Conservation (phyloP, 2,797 vertebrate genomes). For the Taenioides sp. region DNA sequence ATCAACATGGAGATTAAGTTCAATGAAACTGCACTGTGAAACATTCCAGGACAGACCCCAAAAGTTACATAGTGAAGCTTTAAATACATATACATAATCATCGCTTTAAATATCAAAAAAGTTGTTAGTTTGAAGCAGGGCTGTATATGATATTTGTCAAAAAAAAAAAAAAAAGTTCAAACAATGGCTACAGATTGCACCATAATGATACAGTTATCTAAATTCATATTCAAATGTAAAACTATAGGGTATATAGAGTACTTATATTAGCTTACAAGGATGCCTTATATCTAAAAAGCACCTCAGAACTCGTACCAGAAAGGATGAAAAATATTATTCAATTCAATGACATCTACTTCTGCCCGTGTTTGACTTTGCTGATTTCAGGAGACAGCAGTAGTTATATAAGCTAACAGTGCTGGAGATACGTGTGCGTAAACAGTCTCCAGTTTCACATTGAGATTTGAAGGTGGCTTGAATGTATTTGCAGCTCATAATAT, state of each 20-base stretch:
- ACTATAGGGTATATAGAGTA: too few species aligned
- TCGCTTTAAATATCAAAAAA: too few species aligned
- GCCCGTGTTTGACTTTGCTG: conserved; percentile 1
- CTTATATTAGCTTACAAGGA: background rate
- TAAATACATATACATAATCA: too few species aligned
- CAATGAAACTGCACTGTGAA: background rate
- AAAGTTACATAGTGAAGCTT: too few species aligned
- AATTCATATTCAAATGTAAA: too few species aligned
- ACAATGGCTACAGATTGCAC: background rate
- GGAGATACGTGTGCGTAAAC: too few species aligned
- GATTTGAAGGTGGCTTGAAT: background rate
- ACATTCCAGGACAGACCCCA: too few species aligned
- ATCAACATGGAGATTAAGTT: background rate
- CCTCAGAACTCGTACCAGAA: background rate
- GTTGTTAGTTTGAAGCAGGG: too few species aligned
- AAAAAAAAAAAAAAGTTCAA: background rate
- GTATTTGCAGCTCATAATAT: background rate
- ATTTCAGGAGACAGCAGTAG: background rate
- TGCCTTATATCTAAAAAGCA: background rate
- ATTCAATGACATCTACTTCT: background rate
- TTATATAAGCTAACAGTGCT: background rate
- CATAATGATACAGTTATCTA: background rate
- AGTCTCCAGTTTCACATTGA: background rate
- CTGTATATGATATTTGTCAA: too few species aligned
- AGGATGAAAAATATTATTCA: background rate